Conservation (phyloP, 2,113 vertebrate genomes). For the Lanius collurio region DNA sequence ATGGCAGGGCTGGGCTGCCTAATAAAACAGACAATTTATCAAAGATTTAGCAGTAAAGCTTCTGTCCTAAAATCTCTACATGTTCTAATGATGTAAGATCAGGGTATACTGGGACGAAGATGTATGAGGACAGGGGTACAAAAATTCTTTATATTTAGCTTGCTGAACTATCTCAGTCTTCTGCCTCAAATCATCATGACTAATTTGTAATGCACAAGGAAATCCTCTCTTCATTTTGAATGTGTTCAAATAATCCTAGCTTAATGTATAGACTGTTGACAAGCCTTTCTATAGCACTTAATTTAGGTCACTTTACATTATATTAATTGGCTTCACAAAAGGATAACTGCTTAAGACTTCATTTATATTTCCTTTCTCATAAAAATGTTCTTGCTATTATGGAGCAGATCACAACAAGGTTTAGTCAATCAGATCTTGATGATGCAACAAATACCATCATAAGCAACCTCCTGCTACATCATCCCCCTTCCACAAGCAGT, state of each 20-base stretch:
- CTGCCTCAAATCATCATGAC: not conserved
- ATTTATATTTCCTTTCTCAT: not conserved
- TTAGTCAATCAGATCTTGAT: not conserved
- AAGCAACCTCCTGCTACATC: not conserved
- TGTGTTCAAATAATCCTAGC: not conserved
- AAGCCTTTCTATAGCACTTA: not conserved
- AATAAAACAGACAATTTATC: not conserved
- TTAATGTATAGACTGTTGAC: not conserved
- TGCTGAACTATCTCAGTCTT: not conserved
- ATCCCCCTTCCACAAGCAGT: not conserved
- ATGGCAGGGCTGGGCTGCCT: not conserved
- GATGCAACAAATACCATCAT: not conserved
- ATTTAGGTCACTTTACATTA: not conserved
- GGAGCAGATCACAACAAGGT: not conserved
- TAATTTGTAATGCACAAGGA: not conserved
- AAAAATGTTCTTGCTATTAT: not conserved
- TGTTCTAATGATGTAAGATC: not conserved
- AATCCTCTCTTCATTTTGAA: not conserved
- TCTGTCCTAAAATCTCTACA: not conserved
- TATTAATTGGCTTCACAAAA: not conserved
- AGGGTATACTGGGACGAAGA: rapidly evolving
- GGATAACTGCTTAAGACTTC: not conserved
- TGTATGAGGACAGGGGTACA: not conserved
- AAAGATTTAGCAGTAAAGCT: not conserved
- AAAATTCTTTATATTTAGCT: not conserved